Conservation (phyloP, 2,797 vertebrate species). For the Helicolenus hilgendorfi region DNA sequence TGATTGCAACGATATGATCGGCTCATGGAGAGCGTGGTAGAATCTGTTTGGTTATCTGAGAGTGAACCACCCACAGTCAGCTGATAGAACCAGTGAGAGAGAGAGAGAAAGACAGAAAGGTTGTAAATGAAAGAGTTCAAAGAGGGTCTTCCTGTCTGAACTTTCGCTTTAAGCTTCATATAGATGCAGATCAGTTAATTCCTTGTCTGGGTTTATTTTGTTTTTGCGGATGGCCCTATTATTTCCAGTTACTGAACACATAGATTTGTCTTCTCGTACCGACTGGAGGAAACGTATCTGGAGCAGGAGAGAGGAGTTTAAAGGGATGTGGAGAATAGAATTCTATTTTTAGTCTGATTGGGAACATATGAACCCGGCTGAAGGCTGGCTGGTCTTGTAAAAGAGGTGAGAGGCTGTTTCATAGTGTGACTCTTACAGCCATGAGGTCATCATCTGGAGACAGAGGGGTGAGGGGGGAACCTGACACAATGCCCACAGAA, state of each 20-base stretch:
- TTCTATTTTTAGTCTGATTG: conserved; percentile 61
- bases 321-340: background rate
- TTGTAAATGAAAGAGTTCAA: too few relatives aligned
- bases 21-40: too few relatives aligned
- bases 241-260: background rate
- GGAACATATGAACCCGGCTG: conserved; percentile 51
- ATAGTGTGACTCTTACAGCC: conserved; percentile 48
- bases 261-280: background rate
- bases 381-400: conserved; percentile 48
- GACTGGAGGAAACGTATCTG: conserved; percentile 3
- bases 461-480: background rate
- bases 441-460: conserved; percentile 53
- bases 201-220: background rate
- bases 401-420: conserved; percentile 58
- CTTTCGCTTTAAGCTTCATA: too few relatives aligned
- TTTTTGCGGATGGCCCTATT: background rate
- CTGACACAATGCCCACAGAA: background rate
- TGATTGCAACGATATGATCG: too few relatives aligned
- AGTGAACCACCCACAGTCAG: too few relatives aligned
- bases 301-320: background rate
- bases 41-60: too few relatives aligned
- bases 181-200: background rate
- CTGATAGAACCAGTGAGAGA: too few relatives aligned
- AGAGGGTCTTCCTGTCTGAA: too few relatives aligned
- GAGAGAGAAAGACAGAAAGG: too few relatives aligned